Evolutionary conservation across 30 jellyfish, hydroid and myxozoan genomes (phyloP).

Genomic region (Pseudorhiza aurosa): DNA sequence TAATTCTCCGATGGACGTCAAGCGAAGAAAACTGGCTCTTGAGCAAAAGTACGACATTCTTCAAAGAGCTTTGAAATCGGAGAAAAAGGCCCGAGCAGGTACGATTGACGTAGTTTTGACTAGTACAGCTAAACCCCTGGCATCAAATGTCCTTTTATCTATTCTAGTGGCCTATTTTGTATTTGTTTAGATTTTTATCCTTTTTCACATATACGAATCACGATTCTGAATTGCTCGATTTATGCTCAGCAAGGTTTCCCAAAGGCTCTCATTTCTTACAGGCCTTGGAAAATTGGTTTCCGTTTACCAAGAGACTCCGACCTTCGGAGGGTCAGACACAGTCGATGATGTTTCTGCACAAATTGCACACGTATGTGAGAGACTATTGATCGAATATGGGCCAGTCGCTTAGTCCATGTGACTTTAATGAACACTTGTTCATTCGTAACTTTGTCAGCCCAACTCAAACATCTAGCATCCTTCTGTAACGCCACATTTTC

Average conservation of each 20-base stretch:
- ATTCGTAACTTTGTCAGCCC: no score
- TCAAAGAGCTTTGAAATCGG: conserved; percentile 58
- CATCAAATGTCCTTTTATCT: no score
- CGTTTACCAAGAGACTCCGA: conserved; percentile 98
- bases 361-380: conserved; percentile 73
- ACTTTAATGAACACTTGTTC: not conserved
- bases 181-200: no score
- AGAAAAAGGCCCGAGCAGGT: conserved; percentile 87
- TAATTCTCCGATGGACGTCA: conserved; percentile 68
- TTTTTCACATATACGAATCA: no score
- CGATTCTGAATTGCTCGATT: not conserved
- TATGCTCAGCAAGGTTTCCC: not conserved
- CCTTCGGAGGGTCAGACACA: conserved; percentile 69
- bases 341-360: conserved; percentile 80
- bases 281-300: conserved; percentile 90
- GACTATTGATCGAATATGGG: not conserved
- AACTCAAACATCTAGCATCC: no score
- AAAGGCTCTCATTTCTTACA: not conserved
- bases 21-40: conserved; percentile 85
- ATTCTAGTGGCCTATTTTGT: no score
- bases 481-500: no score
- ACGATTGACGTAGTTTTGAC: no score
- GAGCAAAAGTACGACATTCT: conserved; percentile 70
- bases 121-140: no score
- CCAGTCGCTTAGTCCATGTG: not conserved